Evolutionary conservation across 2,888 invertebrate species (phyloP), one percentile per base, ranked within the genome.

Genomic region (Fragum whitleyi): DNA sequence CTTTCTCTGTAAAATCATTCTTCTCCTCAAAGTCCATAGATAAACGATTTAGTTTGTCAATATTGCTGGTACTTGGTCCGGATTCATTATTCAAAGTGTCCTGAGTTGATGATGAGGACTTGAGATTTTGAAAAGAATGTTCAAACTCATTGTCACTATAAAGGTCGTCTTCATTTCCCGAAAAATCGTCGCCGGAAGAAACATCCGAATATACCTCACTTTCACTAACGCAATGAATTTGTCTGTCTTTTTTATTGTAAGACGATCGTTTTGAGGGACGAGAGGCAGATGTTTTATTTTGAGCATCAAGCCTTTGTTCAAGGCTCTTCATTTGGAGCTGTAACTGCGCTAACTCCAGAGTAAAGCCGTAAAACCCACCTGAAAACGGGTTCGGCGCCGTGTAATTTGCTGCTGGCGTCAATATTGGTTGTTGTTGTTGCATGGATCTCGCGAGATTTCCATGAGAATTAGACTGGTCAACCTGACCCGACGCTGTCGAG

Each of bases 381-480:
- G 23, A 57, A 57, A 26, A 57, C 19, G 57, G 57, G 19, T 57
- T 57, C 6, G 57, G 57, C 16, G 57, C 57, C 26, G 57, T 23
- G 26, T 26, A 57, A 28, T 57, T 57, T 11, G 26, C 7, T 11
- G 57, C 57, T 28, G 26, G 26, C 57, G 57, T 57, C 57, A 23
- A 26, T 47, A n/a, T 2, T 16, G 2, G 47, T 47, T 47, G 47
- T 47, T 47, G 47, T 47, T 47, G 47, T 14, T 47, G 14, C n/a
- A 2, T 14, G 7, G 47, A 14, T 47, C 14, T n/a, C 14, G 47
- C 47, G 47, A n/a, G n/a, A 3, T 9, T 16, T 47, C 14, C 47
- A 19, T n/a, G n/a, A n/a, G n/a, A n/a, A n/a, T n/a, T n/a, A n/a
- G n/a, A n/a, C n/a, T n/a, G n/a, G n/a, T n/a, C n/a, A n/a, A n/a